Conservation (phyloP, 2,797 vertebrate species). For the Pseudochirops cupreus region DNA sequence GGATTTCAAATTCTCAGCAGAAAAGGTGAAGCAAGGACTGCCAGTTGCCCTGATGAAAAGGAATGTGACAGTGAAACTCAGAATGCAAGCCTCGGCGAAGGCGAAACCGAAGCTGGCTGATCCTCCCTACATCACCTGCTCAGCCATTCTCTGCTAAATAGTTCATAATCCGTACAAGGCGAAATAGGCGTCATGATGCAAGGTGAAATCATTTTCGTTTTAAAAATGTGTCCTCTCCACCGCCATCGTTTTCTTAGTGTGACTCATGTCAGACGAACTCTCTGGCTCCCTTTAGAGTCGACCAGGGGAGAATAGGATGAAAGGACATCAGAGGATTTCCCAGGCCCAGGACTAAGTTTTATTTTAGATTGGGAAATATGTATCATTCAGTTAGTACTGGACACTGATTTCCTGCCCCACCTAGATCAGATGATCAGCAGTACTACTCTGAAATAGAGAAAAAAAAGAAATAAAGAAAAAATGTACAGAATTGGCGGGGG, state of each 20-base stretch:
- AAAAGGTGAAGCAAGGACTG: neutral
- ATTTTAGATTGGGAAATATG: neutral
- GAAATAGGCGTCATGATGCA: neutral
- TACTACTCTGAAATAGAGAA: neutral
- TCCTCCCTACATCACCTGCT: neutral
- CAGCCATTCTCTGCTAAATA: neutral
- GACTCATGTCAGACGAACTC: neutral
- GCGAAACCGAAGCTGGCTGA: neutral
- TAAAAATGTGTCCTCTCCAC: neutral
- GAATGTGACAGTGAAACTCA: neutral
- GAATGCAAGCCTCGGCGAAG: neutral
- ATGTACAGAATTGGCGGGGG: neutral
- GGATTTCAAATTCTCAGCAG: neutral
- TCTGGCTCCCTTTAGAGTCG: neutral
- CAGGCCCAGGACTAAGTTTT: neutral
- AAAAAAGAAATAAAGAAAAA: neutral
- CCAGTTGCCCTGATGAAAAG: constrained; percentile 10
- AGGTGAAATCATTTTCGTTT: neutral
- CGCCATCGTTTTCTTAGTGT: neutral
- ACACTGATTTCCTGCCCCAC: neutral
- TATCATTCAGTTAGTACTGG: neutral
- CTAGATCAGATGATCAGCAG: neutral
- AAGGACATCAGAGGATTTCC: constrained; percentile 18
- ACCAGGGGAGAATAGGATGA: neutral
- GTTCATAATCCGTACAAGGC: neutral